phyloP scores from a whole-genome alignment of 2,888 invertebrate genomes.

The Erebia aethiops region DNA sequence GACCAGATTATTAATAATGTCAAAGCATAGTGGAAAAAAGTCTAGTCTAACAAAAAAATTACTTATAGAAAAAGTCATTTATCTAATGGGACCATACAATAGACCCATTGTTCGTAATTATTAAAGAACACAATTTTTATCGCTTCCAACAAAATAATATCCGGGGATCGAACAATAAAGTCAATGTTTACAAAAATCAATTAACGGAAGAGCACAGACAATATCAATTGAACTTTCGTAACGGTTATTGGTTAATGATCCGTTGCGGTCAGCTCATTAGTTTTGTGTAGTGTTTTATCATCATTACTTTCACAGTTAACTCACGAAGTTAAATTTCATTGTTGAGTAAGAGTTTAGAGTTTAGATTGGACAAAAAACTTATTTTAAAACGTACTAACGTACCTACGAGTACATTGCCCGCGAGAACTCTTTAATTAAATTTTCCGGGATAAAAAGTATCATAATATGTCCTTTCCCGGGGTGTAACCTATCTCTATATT shows the following conservation, averaged over 20 bases:
- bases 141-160: slow-evolving; percentile 46
- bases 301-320: slow-evolving; percentile 26
- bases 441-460: no score
- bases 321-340: slow-evolving; percentile 28
- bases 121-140: slow-evolving; percentile 21
- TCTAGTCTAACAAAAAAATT: slow-evolving; percentile 50
- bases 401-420: no score
- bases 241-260: slow-evolving; percentile 41
- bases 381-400: no score
- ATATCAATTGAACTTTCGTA: slow-evolving; percentile 43
- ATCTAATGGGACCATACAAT: slow-evolving; percentile 73
- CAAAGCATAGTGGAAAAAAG: no score
- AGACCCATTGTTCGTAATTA: slow-evolving; percentile 72
- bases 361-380: neutral
- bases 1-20: no score
- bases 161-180: slow-evolving; percentile 59
- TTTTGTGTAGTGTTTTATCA: slow-evolving; percentile 25
- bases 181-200: slow-evolving; percentile 43
- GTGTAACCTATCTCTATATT: no score
- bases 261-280: slow-evolving; percentile 38
- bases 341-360: neutral
- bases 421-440: no score
- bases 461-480: no score
- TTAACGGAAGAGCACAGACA: slow-evolving; percentile 43
- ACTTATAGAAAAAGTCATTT: slow-evolving; percentile 60